Evolutionary conservation across 1,140 invertebrate genomes (phyloP), one percentile per base, ranked within the genome.

Genomic region (Contarinia nasturtii): DNA sequence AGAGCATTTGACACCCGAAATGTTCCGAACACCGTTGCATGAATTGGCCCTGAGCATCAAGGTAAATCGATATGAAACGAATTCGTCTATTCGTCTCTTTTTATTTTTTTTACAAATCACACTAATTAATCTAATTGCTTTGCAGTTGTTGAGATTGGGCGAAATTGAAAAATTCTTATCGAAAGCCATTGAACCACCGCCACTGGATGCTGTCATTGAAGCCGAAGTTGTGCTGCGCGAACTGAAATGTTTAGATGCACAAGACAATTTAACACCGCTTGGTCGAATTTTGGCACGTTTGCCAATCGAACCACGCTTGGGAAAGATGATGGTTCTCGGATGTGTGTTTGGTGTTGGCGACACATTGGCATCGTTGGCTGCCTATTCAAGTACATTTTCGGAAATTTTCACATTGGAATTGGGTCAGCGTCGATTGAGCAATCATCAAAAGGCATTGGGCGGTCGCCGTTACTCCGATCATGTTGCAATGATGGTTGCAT

Each of bases 271-370:
- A 21, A 92, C 91, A 0, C 85, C 90, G 0, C 69, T 95, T 1
- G 92, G 91, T 1, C 79, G 80, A 51, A 91, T 95, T 50, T 68
- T 97, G n/a, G 91, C 90, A 1, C 82, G 87, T 50, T 64, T 95
- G 54, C 89, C 91, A 0, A 81, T 95, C 46, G 91, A 95, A 58
- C 91, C 92, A 0, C 74, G 88, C 20, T 69, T 94, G 5, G 91
- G 91, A 1, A 94, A 93, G 67, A 95, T 95, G 90, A 82, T 95
- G 73, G 78, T 96, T 18, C 67, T 95, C 18, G 88, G 86, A 1
- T 78, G 79, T 19, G 79, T 93, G 50, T 82, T 96, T 54, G 75
- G 79, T 42, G 80, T 82, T 52, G 90, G 86, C 1, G 90, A 94
- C 66, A 80, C 91, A 1, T 65, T 93, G 18, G 82, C 86, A 11